A percentile compares a stretch with the other conserved stretches of the same genome.
Conservation (phyloP, 2,113 vertebrate genomes). For the Megaceryle maxima region DNA sequence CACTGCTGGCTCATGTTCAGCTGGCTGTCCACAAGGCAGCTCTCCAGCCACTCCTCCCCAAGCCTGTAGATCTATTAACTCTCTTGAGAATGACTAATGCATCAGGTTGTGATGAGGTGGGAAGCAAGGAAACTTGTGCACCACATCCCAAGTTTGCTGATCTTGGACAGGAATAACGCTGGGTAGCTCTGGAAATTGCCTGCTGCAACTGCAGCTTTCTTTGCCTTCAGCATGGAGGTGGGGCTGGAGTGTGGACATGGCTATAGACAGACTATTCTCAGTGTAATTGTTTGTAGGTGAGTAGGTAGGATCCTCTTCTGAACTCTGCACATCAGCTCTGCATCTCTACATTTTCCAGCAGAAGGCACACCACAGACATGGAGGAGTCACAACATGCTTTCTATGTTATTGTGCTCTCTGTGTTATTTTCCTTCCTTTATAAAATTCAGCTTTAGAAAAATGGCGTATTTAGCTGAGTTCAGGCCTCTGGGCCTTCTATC, state of each 20-base stretch:
- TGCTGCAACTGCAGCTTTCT: not conserved
- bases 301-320: not conserved
- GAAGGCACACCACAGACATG: not conserved
- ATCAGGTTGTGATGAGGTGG: not conserved
- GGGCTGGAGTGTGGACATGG: not conserved
- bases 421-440: not conserved
- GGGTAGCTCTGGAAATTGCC: not conserved
- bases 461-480: not conserved
- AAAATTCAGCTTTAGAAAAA: not conserved
- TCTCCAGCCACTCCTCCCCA: no score
- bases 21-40: no score
- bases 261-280: not conserved
- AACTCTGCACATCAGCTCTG: not conserved
- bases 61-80: not conserved
- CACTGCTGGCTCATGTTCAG: no score
- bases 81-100: not conserved
- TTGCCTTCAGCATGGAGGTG: not conserved
- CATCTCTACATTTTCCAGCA: not conserved
- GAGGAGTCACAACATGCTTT: not conserved
- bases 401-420: not conserved
- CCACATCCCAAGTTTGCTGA: not conserved
- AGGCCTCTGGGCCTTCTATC: not conserved
- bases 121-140: not conserved
- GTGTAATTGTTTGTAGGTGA: not conserved
- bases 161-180: no score